Evolutionary conservation across 2,888 invertebrate species (phyloP).

Genomic region (Mantis religiosa): DNA sequence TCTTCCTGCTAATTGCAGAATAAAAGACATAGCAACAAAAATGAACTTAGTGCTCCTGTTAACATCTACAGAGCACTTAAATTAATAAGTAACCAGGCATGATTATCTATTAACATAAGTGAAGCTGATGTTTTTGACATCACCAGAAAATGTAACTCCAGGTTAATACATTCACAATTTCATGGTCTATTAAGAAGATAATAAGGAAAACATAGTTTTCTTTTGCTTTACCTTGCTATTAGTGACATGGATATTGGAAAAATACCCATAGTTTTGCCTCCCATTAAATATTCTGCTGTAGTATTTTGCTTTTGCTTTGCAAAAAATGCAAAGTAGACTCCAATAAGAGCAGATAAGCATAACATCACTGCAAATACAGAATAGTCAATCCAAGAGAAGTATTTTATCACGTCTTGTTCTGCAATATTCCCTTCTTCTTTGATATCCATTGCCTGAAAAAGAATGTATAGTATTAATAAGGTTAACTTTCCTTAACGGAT

Average conservation of each 20-base stretch:
- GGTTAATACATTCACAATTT: too few species aligned
- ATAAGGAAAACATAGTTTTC: neutral
- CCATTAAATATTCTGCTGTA: conserved; percentile 67
- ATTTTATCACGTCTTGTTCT: neutral
- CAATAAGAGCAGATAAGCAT: conserved; percentile 60
- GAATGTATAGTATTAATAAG: neutral
- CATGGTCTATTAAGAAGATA: too few species aligned
- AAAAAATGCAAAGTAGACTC: conserved; percentile 67
- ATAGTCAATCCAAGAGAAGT: conserved; percentile 53
- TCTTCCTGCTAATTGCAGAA: too few species aligned
- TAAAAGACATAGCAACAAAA: too few species aligned
- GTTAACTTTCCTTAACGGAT: too few species aligned
- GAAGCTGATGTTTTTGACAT: too few species aligned
- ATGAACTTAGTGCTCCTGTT: too few species aligned
- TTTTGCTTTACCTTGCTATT: conserved; percentile 61
- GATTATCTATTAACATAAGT: too few species aligned
- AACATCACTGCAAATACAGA: conserved; percentile 63
- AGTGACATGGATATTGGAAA: conserved; percentile 74
- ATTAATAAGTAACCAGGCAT: too few species aligned
- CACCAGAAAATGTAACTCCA: too few species aligned
- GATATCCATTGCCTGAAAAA: neutral
- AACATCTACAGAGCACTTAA: too few species aligned
- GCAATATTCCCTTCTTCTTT: neutral
- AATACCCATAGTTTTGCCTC: conserved; percentile 73
- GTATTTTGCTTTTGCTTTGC: conserved; percentile 64